These are phyloP conservation scores for Dione juno DNA, from an alignment of 2,888 invertebrate genomes.

Conservation along the genomic window DNA sequence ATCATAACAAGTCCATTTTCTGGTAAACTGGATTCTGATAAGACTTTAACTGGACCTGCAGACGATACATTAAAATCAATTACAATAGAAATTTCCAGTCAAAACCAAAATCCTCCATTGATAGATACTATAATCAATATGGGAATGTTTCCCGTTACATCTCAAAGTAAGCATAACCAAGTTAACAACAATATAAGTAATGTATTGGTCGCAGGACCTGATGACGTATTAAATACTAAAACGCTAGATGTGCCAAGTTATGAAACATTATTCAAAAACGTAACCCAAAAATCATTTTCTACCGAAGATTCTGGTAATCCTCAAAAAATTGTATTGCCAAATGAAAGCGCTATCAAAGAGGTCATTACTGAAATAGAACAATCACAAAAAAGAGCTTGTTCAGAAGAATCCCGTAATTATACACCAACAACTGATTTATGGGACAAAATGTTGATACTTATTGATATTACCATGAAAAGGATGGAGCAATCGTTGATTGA, in stretches of 20 bases:
- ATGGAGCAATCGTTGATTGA: conserved; percentile 58
- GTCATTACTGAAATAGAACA: conserved; percentile 53
- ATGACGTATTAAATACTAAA: conserved; percentile 39
- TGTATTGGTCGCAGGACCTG: conserved; percentile 41
- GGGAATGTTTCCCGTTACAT: conserved; percentile 50
- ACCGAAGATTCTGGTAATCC: conserved; percentile 43
- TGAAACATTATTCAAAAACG: conserved; percentile 47
- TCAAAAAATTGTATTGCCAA: conserved; percentile 56
- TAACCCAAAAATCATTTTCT: conserved; percentile 54
- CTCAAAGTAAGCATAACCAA: conserved; percentile 15
- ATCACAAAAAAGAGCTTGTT: conserved; percentile 48
- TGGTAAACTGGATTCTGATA: conserved; percentile 49
- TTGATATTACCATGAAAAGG: conserved; percentile 53
- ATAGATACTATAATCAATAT: conserved; percentile 56
- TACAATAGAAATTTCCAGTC: conserved; percentile 5
- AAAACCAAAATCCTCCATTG: conserved; percentile 43
- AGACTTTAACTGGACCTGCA: conserved; percentile 50
- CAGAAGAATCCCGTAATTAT: conserved; percentile 52
- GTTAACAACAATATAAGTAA: conserved; percentile 30
- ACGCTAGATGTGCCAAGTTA: conserved; percentile 45
- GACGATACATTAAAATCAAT: conserved; percentile 20
- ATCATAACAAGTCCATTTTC: conserved; percentile 57
- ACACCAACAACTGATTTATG: conserved; percentile 58
- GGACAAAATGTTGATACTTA: conserved; percentile 58
- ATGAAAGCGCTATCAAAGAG: conserved; percentile 55